These are phyloP conservation scores for Noturus placidus DNA, from an alignment of 2,113 vertebrate genomes.

Conservation along the genomic window DNA sequence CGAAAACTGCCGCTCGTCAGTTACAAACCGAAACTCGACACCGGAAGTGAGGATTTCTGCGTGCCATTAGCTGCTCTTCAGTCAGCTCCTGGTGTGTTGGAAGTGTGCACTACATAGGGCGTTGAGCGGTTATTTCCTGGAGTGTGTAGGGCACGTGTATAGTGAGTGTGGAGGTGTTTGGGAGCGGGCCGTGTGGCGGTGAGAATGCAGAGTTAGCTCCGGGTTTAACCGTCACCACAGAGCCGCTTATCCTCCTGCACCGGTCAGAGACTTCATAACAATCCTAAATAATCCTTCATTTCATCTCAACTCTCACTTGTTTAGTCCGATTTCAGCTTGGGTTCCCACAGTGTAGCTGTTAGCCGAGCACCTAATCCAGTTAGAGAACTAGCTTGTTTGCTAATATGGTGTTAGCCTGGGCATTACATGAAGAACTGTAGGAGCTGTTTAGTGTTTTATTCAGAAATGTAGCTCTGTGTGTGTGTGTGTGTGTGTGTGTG, in stretches of 20 bases:
- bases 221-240: background rate
- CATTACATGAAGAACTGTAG: background rate
- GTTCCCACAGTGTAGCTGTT: background rate
- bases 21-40: background rate
- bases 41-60: background rate
- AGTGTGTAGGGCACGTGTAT: background rate
- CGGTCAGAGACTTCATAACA: background rate
- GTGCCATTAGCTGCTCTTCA: too few species aligned
- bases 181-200: background rate
- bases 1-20: background rate
- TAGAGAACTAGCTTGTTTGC: background rate
- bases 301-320: background rate
- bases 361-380: background rate
- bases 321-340: background rate
- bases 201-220: conserved; percentile 22
- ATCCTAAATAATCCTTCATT: background rate
- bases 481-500: background rate
- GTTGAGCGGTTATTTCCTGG: accelerated
- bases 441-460: background rate
- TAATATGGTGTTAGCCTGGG: background rate
- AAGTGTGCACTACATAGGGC: background rate
- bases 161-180: background rate
- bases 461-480: background rate
- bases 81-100: accelerated
- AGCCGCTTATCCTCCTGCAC: background rate